These are phyloP conservation scores for Dasyurus viverrinus DNA, from an alignment of 2,113 vertebrate species.

Conservation along the genomic window DNA sequence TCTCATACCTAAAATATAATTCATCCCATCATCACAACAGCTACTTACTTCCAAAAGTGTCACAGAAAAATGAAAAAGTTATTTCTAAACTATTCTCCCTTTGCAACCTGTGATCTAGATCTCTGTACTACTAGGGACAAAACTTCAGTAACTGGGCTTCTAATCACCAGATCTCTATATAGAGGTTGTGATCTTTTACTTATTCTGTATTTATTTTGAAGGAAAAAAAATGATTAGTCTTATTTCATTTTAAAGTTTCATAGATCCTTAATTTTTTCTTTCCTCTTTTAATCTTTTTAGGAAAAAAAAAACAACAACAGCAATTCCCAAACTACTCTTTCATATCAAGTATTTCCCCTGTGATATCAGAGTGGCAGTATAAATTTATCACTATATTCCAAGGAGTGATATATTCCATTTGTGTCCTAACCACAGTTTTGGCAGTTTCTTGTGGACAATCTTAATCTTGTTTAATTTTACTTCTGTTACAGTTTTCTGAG, in stretches of 20 bases:
- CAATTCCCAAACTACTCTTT: background rate
- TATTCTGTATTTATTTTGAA: background rate
- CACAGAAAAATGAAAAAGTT: background rate
- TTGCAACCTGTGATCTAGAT: background rate
- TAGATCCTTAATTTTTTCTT: background rate
- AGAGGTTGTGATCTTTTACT: background rate
- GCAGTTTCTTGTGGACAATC: slow-evolving; percentile 12
- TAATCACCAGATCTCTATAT: background rate
- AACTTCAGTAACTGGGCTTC: background rate
- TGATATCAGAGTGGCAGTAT: background rate
- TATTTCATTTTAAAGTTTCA: background rate
- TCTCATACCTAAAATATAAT: background rate
- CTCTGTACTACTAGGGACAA: background rate
- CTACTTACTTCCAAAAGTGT: background rate
- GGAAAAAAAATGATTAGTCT: background rate
- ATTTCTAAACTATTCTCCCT: background rate
- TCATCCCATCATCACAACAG: background rate
- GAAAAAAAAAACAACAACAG: background rate
- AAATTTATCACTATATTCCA: background rate
- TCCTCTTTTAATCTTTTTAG: background rate
- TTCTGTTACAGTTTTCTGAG: slow-evolving; percentile 91
- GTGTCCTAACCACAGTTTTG: background rate
- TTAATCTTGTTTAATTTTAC: slow-evolving; percentile 50
- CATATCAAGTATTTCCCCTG: slow-evolving; percentile 1
- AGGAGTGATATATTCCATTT: background rate